A percentile compares a stretch with the other conserved stretches of the same genome.
Conservation (phyloP, 2,113 vertebrate genomes). For the Diadophis punctatus region DNA sequence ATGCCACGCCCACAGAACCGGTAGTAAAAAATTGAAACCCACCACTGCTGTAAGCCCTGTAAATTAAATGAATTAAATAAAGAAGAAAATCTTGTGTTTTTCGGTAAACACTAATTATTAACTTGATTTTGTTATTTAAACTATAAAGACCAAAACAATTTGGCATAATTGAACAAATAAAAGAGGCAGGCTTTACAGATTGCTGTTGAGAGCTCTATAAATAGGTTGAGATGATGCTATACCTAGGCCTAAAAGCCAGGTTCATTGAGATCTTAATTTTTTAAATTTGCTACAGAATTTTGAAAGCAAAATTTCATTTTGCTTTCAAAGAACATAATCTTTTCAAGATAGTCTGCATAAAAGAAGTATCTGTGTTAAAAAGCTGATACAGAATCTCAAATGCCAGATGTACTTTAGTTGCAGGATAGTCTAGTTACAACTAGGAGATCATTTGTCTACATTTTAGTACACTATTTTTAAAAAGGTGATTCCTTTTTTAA, state of each 20-base stretch:
- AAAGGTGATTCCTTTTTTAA: background rate
- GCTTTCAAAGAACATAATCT: background rate
- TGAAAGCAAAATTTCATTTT: background rate
- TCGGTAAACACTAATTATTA: no score
- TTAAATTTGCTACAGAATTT: background rate
- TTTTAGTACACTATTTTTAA: background rate
- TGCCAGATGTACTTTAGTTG: background rate
- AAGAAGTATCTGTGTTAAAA: background rate
- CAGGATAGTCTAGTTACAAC: background rate
- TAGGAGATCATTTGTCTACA: background rate
- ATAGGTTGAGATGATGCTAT: background rate
- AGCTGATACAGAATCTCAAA: background rate
- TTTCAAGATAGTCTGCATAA: background rate
- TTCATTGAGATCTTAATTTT: background rate
- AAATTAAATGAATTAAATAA: background rate
- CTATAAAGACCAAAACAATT: no score
- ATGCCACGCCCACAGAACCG: no score
- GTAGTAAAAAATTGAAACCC: no score
- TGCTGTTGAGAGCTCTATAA: background rate
- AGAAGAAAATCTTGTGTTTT: no score
- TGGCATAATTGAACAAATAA: no score
- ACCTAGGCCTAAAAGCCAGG: background rate
- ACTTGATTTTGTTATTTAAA: no score
- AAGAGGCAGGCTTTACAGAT: background rate
- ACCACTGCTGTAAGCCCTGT: background rate